Evolutionary conservation across 1,140 invertebrate genomes (phyloP).

Genomic region (Caerostris extrusa): DNA sequence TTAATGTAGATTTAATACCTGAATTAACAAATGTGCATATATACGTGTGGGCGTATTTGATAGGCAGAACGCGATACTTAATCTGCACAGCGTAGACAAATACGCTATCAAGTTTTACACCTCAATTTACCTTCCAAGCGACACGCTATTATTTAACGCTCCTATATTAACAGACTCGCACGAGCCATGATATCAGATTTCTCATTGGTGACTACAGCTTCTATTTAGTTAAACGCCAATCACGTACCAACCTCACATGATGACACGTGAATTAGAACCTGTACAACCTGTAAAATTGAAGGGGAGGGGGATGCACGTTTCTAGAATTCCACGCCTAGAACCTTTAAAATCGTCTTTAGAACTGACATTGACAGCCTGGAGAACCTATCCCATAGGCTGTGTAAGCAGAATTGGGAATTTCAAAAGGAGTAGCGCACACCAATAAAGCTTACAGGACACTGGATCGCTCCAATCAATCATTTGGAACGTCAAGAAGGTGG

Average conservation of each 20-base stretch:
- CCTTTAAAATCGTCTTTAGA: slow-evolving; percentile 8
- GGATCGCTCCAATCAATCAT: slow-evolving; percentile 71
- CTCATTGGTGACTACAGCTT: not conserved
- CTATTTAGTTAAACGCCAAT: slow-evolving; percentile 23
- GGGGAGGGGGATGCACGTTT: not conserved
- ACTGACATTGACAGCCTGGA: slow-evolving; percentile 25
- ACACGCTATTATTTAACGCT: not conserved
- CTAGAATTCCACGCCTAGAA: not conserved
- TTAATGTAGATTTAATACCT: too few species aligned
- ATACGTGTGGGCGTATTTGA: too few species aligned
- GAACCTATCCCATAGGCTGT: slow-evolving; percentile 16
- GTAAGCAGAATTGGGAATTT: slow-evolving; percentile 15
- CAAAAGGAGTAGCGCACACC: not conserved
- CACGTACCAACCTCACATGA: not conserved
- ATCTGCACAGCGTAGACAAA: too few species aligned
- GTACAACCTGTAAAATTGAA: not conserved
- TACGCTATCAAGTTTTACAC: too few species aligned
- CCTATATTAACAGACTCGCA: not conserved
- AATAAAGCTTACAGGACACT: slow-evolving; percentile 50
- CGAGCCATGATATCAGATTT: not conserved
- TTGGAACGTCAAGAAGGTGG: slow-evolving; percentile 63
- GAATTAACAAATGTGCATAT: too few species aligned
- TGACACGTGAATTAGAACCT: not conserved
- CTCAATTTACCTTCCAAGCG: not conserved
- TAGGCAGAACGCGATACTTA: too few species aligned